A percentile compares a stretch with the other conserved stretches of the same genome.
These are phyloP conservation scores for Diplosoma virens DNA, from an alignment of 23 tunicate genomes.

Conservation along the genomic window DNA sequence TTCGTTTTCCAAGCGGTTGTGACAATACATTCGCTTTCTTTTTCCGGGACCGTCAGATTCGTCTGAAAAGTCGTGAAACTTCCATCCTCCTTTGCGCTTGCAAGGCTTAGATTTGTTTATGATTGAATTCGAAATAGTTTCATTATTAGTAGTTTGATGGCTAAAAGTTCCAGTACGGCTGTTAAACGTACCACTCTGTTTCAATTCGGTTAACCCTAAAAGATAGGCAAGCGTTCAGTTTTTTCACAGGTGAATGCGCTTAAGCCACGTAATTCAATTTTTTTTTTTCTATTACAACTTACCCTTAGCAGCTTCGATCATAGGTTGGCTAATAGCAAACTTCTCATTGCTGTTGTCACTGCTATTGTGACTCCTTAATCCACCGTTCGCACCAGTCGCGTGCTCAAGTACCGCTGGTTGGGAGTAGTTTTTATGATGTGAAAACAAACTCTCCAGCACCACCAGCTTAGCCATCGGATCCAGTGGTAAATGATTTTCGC, in stretches of 20 bases:
- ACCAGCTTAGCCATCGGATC: constrained; percentile 32
- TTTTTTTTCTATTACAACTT: too few species aligned
- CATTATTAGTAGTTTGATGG: background rate
- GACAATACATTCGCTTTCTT: constrained; percentile 60
- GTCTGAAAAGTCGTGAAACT: constrained; percentile 82
- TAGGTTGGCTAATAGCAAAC: background rate
- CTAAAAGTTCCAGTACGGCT: background rate
- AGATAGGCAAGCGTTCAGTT: background rate
- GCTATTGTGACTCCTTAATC: background rate
- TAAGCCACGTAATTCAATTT: too few species aligned
- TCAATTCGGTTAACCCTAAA: constrained; percentile 5
- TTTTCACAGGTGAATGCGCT: background rate
- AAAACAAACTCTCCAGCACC: constrained; percentile 37
- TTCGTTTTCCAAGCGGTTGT: constrained; percentile 72
- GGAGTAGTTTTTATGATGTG: constrained; percentile 22
- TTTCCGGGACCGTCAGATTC: constrained; percentile 66
- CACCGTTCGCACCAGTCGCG: background rate
- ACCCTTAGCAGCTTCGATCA: constrained; percentile 21
- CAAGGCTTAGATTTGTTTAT: constrained; percentile 1
- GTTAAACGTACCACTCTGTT: background rate
- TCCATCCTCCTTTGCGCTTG: constrained; percentile 81
- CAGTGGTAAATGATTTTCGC: background rate
- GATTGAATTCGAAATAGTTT: background rate
- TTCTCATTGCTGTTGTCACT: constrained; percentile 32
- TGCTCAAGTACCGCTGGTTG: constrained; percentile 23